Evolutionary conservation across 2,797 vertebrate species (phyloP), one percentile per base, ranked within the genome.

Genomic region (Trematomus bernacchii): DNA sequence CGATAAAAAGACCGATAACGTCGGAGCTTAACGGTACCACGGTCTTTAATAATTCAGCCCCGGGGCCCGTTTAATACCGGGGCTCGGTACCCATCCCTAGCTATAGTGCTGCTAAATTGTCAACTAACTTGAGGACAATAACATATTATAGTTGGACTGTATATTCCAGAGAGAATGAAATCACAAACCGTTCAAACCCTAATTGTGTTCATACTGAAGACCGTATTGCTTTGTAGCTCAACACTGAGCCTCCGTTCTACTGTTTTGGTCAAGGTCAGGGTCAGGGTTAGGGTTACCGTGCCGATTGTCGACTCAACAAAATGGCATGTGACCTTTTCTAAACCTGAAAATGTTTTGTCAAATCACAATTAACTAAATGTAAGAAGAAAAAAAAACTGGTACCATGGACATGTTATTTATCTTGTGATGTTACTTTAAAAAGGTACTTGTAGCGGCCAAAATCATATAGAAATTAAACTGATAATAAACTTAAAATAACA

Each of bases 191-290:
- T 33, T 33, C 30, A 33, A 33, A 33, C 30, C 30, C 7, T 33
- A 33, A 33, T 5, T 33, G 30, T 33, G 30, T 33, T 33, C 30
- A 33, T 33, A 33, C 30, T 33, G 16, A 2, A 1, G 50, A 21
- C 18, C 54, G 40, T 33, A 52, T 33, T 27, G 47, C 50, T 66
- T 15, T 52, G 11, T 21, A 40, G 48, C 58, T 37, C 47, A 59
- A 46, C 40, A 18, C n/a, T 21, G 30, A 30, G 18, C 9, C 33
- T 53, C 12, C 0, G 3, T 10, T 52, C 16, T 42, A 37, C 52
- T 33, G 42, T 43, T 42, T 2, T 33, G 60, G 55, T 73, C 69
- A 83, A 43, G 68, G 65, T 71, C 43, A 79, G 33, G 68, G 68
- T 71, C 43, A 79, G 33, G 48, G 46, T 75, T 43, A 67, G 30